phyloP scores from a whole-genome alignment of 1,140 invertebrate genomes.

The Tetragnatha versicolor region DNA sequence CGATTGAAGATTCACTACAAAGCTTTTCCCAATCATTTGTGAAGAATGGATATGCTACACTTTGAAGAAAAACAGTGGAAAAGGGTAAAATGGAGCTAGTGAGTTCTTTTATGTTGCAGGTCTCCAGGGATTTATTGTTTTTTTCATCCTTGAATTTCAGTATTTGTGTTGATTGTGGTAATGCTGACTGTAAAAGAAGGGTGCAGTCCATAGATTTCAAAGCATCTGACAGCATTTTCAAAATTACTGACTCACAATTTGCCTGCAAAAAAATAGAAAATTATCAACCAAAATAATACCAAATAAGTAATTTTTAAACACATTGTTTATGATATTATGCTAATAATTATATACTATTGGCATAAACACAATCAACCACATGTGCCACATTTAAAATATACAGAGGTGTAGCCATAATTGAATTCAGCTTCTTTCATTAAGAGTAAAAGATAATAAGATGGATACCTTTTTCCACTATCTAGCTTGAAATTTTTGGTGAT shows the following conservation, averaged over 20 bases:
- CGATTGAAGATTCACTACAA: background rate
- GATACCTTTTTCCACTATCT: too few species aligned
- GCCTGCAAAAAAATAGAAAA: conserved; percentile 7
- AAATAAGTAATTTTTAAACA: background rate
- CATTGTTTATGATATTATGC: too few species aligned
- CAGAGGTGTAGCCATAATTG: too few species aligned
- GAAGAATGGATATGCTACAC: conserved; percentile 19
- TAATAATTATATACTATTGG: too few species aligned
- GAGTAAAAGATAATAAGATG: too few species aligned
- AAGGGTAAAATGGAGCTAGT: conserved; percentile 23
- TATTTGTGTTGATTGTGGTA: background rate
- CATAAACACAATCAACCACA: too few species aligned
- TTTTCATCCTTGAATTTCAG: background rate
- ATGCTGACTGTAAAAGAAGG: conserved; percentile 18
- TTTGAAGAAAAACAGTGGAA: conserved; percentile 16
- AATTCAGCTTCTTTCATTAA: too few species aligned
- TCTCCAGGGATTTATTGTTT: background rate
- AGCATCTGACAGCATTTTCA: background rate
- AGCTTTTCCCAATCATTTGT: background rate
- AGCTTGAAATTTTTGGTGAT: too few species aligned
- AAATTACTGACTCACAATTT: background rate
- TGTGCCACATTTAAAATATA: too few species aligned
- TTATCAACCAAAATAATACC: background rate
- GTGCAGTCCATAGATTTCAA: conserved; percentile 25
- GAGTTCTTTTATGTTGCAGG: background rate